Base-by-base conservation (phyloP, 2,797 vertebrate species). In the Protonibea diacanthus region DNA sequence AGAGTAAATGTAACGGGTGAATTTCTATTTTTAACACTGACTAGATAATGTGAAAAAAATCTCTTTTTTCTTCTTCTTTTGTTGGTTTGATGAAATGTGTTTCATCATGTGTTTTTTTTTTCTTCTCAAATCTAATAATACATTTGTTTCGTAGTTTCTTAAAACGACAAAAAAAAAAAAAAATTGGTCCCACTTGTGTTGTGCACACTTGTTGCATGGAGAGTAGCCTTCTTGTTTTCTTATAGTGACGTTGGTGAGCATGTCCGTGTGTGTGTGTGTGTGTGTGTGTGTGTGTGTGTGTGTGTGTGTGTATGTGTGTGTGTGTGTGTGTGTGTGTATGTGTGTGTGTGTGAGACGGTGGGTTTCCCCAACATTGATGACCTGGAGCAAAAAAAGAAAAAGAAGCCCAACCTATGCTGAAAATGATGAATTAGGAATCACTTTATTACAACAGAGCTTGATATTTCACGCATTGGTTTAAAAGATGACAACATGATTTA, bases 21-120 rank as follows among this genome's bases (percentile, higher is more conserved):
- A 95, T 93, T 94, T 96, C 95, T 96, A 96, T 96, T 96, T 96
- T 96, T 96, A 96, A 96, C 95, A 95, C 95, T 95, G 95, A 96
- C 95, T 95, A 95, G 93, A 95, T 88, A 95, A 95, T 96, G 95
- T 96, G 95, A 95, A 95, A 90, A 87, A 87, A 74, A 62, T 40
- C 38, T 25, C 68, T 71, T 68, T 76, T 58, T 80, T 55, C 76
- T 85, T 85, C 65, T 53, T 82, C 70, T 49, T 90, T 62, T 71
- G 77, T 93, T 92, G 84, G 71, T 91, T 94, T 90, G 88, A 93
- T 89, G 76, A 91, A 84, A 89, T 77, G 88, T 94, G 83, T 86
- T 90, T 91, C 80, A 86, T 86, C 78, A 67, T 7, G 81, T 89
- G 71, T 74, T 66, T 59, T 78, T 82, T 85, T 71, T 84, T 68